A percentile compares a stretch with the other conserved stretches of the same genome.
phyloP scores from a whole-genome alignment of 1,140 invertebrate genomes.

The Ceratina australensis region DNA sequence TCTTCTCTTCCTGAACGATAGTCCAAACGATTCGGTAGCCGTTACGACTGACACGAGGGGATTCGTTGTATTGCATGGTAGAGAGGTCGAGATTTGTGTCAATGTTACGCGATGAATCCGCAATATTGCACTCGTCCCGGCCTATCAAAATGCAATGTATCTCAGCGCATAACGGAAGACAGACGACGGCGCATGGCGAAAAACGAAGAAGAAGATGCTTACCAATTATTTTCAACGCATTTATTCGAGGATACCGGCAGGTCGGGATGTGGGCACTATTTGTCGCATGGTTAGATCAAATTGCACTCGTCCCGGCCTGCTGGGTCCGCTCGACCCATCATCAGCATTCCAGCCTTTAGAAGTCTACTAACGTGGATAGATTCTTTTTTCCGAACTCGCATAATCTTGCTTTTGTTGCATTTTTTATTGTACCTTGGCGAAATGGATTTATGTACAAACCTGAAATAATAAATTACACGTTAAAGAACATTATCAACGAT shows the following conservation, averaged over 20 bases:
- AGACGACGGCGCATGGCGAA: not conserved
- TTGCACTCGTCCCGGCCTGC: slow-evolving; percentile 80
- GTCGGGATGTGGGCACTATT: slow-evolving; percentile 76
- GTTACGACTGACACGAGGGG: not conserved
- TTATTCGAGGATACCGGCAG: slow-evolving; percentile 66
- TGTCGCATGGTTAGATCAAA: slow-evolving; percentile 73
- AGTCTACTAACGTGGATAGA: no score
- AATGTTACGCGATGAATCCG: slow-evolving; percentile 72
- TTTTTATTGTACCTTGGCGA: not conserved
- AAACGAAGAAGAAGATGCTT: slow-evolving; percentile 23
- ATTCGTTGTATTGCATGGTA: slow-evolving; percentile 67
- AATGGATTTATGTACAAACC: not conserved
- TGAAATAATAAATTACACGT: not conserved
- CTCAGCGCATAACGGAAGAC: slow-evolving; percentile 40
- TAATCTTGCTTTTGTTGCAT: not conserved
- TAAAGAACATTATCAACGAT: not conserved
- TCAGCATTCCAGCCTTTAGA: not conserved
- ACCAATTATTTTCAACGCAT: slow-evolving; percentile 4
- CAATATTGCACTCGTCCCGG: slow-evolving; percentile 80
- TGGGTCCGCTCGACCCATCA: slow-evolving; percentile 69
- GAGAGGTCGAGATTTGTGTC: slow-evolving; percentile 78
- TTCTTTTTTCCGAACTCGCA: not conserved
- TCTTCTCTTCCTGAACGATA: no score
- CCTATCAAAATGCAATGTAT: slow-evolving; percentile 77
- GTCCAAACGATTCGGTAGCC: no score